phyloP scores from a whole-genome alignment of 2,888 invertebrate genomes.

The Diarsia dahlii region DNA sequence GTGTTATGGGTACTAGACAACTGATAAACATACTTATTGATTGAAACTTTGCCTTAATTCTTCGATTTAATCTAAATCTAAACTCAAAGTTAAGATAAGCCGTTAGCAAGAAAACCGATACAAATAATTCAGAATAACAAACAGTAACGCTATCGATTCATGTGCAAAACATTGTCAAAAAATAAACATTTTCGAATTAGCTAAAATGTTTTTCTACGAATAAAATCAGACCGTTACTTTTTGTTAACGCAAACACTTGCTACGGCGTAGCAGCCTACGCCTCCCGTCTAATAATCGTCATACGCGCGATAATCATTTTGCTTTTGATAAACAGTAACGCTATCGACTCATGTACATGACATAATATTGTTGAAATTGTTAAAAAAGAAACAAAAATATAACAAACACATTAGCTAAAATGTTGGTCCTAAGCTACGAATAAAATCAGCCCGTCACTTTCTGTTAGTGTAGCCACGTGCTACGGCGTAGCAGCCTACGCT shows the following conservation, averaged over 20 bases:
- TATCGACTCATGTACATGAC: too few relatives aligned
- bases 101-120: not conserved
- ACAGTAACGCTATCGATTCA: not conserved
- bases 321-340: not conserved
- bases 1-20: too few relatives aligned
- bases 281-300: slow-evolving; percentile 46
- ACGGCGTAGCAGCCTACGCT: slow-evolving; percentile 32
- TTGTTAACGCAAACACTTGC: slow-evolving; percentile 40
- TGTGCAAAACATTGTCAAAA: not conserved
- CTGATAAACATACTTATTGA: too few relatives aligned
- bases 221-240: slow-evolving; percentile 33
- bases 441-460: slow-evolving; percentile 30
- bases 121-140: not conserved
- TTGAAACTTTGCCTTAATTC: not conserved
- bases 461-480: slow-evolving; percentile 35
- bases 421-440: not conserved
- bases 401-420: not conserved
- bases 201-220: slow-evolving; percentile 1
- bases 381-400: too few relatives aligned
- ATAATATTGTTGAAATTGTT: too few relatives aligned
- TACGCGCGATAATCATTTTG: slow-evolving; percentile 35
- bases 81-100: not conserved
- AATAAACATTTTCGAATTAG: not conserved
- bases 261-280: slow-evolving; percentile 19
- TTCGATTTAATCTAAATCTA: not conserved